Evolutionary conservation across 2,888 invertebrate species (phyloP).

Genomic region (Bellardia bayeri): DNA sequence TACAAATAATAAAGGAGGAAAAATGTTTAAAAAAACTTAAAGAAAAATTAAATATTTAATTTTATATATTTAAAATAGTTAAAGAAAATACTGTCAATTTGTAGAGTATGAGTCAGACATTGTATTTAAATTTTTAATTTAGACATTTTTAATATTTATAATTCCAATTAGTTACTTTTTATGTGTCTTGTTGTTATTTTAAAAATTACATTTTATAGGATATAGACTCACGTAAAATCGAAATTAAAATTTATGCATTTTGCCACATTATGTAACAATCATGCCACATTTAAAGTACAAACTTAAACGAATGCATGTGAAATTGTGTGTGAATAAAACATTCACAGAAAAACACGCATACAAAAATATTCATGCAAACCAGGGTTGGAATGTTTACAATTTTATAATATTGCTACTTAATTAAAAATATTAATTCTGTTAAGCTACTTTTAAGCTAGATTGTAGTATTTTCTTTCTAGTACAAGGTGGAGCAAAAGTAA

Average conservation of each 20-base stretch:
- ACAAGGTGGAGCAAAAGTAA: no score
- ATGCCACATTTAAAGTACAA: slow-evolving; percentile 53
- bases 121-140: neutral
- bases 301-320: slow-evolving; percentile 46
- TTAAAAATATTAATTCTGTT: no score
- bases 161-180: neutral
- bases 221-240: slow-evolving; percentile 19
- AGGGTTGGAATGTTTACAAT: neutral
- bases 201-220: slow-evolving; percentile 34
- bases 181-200: neutral
- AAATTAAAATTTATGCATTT: slow-evolving; percentile 56
- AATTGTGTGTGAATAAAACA: slow-evolving; percentile 53
- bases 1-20: neutral
- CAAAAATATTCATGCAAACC: neutral
- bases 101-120: no score
- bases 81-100: no score
- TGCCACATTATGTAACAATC: slow-evolving; percentile 54
- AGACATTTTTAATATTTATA: neutral
- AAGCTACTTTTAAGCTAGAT: no score
- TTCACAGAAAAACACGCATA: slow-evolving; percentile 11
- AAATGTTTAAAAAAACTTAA: neutral
- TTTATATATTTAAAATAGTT: no score
- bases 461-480: no score
- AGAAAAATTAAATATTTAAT: no score
- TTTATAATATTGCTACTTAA: neutral